phyloP scores from a whole-genome alignment of 2,797 vertebrate genomes.

The Harpagifer antarcticus region DNA sequence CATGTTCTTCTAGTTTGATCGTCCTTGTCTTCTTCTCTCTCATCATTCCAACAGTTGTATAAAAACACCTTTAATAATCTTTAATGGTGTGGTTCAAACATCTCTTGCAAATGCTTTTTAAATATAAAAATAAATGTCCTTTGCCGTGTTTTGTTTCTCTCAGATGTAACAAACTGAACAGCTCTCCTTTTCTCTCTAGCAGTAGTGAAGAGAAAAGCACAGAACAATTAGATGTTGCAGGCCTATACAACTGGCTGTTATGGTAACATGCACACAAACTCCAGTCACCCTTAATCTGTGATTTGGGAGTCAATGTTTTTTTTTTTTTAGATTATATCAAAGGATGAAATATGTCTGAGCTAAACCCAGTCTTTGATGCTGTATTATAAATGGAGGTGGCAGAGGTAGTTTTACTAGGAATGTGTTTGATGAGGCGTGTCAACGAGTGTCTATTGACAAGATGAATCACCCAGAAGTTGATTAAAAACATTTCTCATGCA shows the following conservation, averaged over 20 bases:
- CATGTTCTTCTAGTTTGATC: constrained; percentile 14
- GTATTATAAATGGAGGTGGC: not conserved
- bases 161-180: not conserved
- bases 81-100: constrained; percentile 22
- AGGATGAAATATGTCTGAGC: not conserved
- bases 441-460: constrained; percentile 17
- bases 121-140: not conserved
- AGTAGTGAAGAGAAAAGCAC: constrained; percentile 11
- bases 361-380: not conserved
- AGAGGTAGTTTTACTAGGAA: constrained; percentile 4
- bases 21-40: constrained; percentile 28
- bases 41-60: constrained; percentile 16
- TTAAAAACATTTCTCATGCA: not conserved
- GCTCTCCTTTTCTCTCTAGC: constrained; percentile 9
- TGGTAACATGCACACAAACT: constrained; percentile 72
- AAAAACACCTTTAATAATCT: constrained; percentile 7
- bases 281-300: not conserved
- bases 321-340: constrained; percentile 2
- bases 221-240: constrained; percentile 38
- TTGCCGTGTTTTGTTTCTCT: not conserved
- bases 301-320: not conserved
- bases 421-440: not conserved
- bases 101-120: constrained; percentile 22
- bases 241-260: constrained; percentile 65
- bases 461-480: not conserved